Evolutionary conservation across 2,888 invertebrate genomes (phyloP).

Genomic region (Cheilosia urbana): DNA sequence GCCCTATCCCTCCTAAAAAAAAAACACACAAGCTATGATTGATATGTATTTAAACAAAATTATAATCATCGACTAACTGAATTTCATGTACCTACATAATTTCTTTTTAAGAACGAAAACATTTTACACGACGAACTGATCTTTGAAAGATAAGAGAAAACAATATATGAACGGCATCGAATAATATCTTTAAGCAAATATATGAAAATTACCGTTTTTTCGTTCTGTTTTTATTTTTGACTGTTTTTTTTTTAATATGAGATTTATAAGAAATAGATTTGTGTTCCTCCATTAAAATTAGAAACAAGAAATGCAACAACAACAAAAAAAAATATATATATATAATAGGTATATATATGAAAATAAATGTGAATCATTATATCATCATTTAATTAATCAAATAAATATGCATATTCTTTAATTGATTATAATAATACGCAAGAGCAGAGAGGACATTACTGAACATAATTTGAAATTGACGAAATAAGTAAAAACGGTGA

Average conservation of each 20-base stretch:
- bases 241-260: neutral
- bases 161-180: slow-evolving; percentile 30
- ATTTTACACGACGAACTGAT: slow-evolving; percentile 39
- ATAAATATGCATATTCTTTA: slow-evolving; percentile 15
- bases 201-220: neutral
- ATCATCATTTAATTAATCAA: neutral
- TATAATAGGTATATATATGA: neutral
- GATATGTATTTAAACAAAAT: too few relatives aligned
- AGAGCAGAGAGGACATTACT: neutral
- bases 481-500: slow-evolving; percentile 4
- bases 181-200: slow-evolving; percentile 31
- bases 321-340: too few relatives aligned
- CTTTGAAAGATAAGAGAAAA: slow-evolving; percentile 18
- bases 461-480: neutral
- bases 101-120: slow-evolving; percentile 2
- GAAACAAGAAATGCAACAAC: neutral
- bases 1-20: too few relatives aligned
- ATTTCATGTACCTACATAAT: neutral
- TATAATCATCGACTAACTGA: neutral
- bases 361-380: neutral
- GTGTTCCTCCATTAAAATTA: slow-evolving; percentile 20
- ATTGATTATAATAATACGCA: neutral
- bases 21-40: too few relatives aligned
- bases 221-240: neutral
- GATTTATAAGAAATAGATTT: slow-evolving; percentile 1